phyloP scores from a whole-genome alignment of 1,140 invertebrate species.

The Mya arenaria region DNA sequence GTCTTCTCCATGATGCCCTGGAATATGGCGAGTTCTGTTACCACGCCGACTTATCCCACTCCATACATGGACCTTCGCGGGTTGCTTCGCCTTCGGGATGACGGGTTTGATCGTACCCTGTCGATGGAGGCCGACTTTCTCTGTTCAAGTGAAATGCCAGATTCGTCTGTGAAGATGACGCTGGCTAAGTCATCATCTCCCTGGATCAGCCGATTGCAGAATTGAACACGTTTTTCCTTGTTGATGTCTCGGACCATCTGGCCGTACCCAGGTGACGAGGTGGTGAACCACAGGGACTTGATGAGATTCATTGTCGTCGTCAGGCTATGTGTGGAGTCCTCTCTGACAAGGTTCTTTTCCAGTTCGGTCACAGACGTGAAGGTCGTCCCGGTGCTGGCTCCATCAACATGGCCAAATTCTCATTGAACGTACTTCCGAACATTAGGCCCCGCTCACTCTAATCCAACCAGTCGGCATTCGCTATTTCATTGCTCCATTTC shows the following conservation, averaged over 20 bases:
- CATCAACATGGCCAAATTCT: too few relatives aligned
- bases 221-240: not conserved
- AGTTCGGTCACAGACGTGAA: too few relatives aligned
- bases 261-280: not conserved
- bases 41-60: constrained; percentile 1
- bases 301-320: not conserved
- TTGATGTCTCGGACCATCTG: not conserved
- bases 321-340: not conserved
- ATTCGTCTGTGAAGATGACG: constrained; percentile 5
- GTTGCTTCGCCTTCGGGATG: constrained; percentile 6
- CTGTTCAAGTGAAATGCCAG: not conserved
- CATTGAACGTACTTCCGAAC: too few relatives aligned
- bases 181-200: not conserved
- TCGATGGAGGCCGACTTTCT: not conserved
- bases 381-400: too few relatives aligned
- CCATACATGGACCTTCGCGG: constrained; percentile 26
- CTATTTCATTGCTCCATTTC: too few relatives aligned
- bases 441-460: too few relatives aligned
- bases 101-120: not conserved
- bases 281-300: not conserved
- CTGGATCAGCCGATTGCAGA: not conserved
- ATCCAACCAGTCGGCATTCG: too few relatives aligned
- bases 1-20: constrained; percentile 1
- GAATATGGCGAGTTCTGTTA: not conserved
- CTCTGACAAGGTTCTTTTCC: not conserved